These are phyloP conservation scores for Deilephila elpenor DNA, from an alignment of 2,888 invertebrate species.

Conservation along the genomic window DNA sequence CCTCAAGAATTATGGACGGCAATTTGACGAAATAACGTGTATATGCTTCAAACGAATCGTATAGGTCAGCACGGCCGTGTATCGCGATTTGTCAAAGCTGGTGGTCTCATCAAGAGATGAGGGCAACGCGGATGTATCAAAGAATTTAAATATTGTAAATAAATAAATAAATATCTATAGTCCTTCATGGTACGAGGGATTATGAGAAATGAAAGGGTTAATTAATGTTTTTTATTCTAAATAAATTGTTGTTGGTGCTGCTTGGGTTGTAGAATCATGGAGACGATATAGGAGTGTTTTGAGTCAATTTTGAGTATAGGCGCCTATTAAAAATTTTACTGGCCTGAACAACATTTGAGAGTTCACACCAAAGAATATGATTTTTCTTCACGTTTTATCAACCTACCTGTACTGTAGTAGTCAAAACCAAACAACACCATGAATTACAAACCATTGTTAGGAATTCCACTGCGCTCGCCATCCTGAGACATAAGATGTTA, in stretches of 20 bases:
- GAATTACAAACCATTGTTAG: too few species aligned
- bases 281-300: too few species aligned
- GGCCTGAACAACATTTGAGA: too few species aligned
- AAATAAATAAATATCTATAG: too few species aligned
- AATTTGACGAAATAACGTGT: slow-evolving; percentile 28
- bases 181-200: neutral
- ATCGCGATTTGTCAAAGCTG: slow-evolving; percentile 10
- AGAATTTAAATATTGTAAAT: neutral
- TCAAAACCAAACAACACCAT: too few species aligned
- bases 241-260: neutral
- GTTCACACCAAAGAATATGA: too few species aligned
- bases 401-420: too few species aligned
- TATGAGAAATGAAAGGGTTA: neutral
- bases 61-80: slow-evolving; percentile 29
- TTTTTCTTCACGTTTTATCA: too few species aligned
- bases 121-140: neutral
- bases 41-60: slow-evolving; percentile 18
- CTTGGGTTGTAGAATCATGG: neutral
- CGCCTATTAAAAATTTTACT: too few species aligned
- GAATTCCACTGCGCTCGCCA: too few species aligned
- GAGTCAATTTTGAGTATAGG: too few species aligned
- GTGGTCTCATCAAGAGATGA: neutral
- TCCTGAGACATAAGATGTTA: too few species aligned
- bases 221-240: neutral
- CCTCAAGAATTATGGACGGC: slow-evolving; percentile 28